Evolutionary conservation across 2,113 vertebrate genomes (phyloP), one percentile per base, ranked within the genome.

Genomic region (Leptobrachium ailaonicum): DNA sequence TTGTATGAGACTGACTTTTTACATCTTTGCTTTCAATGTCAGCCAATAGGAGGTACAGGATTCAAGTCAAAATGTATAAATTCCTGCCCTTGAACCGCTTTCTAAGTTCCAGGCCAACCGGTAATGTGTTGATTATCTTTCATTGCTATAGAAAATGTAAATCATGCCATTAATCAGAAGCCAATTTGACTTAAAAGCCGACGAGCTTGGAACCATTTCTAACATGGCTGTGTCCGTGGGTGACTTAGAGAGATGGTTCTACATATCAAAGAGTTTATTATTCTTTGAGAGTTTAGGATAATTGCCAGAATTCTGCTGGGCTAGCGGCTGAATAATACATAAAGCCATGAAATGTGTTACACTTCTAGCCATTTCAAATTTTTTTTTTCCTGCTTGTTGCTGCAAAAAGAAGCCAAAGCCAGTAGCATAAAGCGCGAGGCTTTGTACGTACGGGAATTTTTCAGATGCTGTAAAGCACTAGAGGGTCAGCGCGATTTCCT

Each of bases 241-340:
- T 74, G 62, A 62, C 64, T 79, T 47, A n/a, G 70, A 72, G 40
- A 12, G 70, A 56, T 72, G 70, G 62, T 47, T 75, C 56, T 69
- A 56, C 64, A 81, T 75, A 75, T 74, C 77, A 80, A 80, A 80
- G 62, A 56, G 13, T 81, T 47, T 69, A 74, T 68, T 81, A 69
- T 81, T 75, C 71, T 10, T 20, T 40, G 66, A 74, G 66, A 75
- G 53, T 75, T 62, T 75, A 56, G 79, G 79, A 75, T 69, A 81
- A 81, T 74, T 81, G 79, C 79, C 79, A 81, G 72, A 9, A 53
- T 5, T 60, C 50, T 40, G 41, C 58, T 63, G n/a, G 41, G 79
- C 72, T 12, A 41, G 71, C 20, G n/a, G 71, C 50, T 69, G 79
- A 81, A 81, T 81, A 81, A 81, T 69, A 81, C 54, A 81, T 75